Base-by-base conservation (phyloP, 2,888 invertebrate species). In the Agriopis leucophaearia region DNA sequence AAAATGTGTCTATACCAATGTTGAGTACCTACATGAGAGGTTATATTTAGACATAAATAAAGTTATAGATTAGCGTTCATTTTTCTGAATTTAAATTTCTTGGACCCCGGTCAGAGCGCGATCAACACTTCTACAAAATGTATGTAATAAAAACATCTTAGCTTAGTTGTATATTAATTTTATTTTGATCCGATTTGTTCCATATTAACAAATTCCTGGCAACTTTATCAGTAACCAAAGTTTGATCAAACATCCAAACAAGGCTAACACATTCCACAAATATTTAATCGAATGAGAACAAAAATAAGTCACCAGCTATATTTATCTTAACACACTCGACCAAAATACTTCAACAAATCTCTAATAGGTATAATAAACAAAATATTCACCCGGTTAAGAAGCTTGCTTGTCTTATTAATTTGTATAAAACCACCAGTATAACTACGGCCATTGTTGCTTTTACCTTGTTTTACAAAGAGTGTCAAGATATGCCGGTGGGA, bases 351-450 rank as follows among this genome's bases (percentile, higher is more conserved):
- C 86, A 86, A 91, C 92, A 93, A 93, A 92, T 90, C 88, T 91
- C 91, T 92, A 93, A 93, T 92, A 90, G 86, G 88, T 88, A 92
- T 89, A 88, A 90, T 91, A 92, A 92, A 92, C 90, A 92, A 88
- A 87, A 86, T 90, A 89, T 91, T 90, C 91, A 90, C 90, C 90
- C 86, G 91, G 89, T 91, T 90, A 93, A 94, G 93, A 88, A 94
- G 93, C 93, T 90, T 88, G 90, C 88, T 90, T 90, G 86, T 84
- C 81, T 88, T 92, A 91, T 91, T 90, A 91, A 92, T 91, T 91
- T 90, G 88, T 88, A 80, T 80, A 78, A 83, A 75, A 73, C 75
- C 69, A 74, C 89, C 83, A 84, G 36, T 57, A 27, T 81, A 77
- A 55, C 9, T 52, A 64, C 82, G 83, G 2, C 83, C 55, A 1